Conservation (phyloP, 2,797 vertebrate species). For the Calcarius lapponicus region DNA sequence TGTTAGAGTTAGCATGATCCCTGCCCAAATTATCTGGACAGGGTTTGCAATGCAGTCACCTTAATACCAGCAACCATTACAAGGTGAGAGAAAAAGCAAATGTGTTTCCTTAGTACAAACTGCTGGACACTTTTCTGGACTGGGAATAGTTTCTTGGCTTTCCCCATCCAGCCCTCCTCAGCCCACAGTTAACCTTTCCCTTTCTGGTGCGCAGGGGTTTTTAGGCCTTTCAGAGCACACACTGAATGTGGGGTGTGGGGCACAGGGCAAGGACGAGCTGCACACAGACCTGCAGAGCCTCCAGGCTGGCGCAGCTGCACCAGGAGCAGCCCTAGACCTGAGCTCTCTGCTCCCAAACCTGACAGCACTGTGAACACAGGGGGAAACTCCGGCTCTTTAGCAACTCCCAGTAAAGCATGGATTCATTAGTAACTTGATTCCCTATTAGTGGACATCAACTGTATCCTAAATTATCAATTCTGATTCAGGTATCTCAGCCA, state of each 20-base stretch:
- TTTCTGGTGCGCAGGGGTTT: background rate
- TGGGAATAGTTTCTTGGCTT: background rate
- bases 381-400: fast-evolving
- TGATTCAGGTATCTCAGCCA: background rate
- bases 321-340: background rate
- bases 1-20: background rate
- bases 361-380: fast-evolving
- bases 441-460: background rate
- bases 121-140: background rate
- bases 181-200: background rate
- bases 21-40: background rate
- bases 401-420: background rate
- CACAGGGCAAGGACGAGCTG: background rate
- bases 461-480: background rate
- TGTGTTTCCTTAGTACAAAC: background rate
- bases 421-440: background rate
- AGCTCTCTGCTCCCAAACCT: background rate
- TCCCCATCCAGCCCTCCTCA: background rate
- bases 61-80: background rate
- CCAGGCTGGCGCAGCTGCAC: background rate
- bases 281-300: background rate
- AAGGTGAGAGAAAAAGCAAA: background rate
- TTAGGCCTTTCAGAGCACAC: background rate
- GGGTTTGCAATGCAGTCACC: background rate
- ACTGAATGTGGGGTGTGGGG: fast-evolving